These are phyloP conservation scores for Cacoxenus indagator DNA, from an alignment of 2,888 invertebrate genomes.

Conservation along the genomic window DNA sequence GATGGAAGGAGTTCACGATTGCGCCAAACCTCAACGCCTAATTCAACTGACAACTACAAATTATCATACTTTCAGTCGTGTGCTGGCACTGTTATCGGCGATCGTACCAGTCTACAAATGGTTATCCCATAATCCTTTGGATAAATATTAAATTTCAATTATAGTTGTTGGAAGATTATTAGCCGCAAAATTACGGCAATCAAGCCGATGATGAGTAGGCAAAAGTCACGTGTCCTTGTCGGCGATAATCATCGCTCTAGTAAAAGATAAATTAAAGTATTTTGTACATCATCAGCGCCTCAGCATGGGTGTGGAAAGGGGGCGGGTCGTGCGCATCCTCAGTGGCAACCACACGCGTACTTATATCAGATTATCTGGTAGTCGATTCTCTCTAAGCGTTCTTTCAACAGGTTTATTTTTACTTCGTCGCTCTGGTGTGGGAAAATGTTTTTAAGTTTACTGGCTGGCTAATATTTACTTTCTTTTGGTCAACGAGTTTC, in stretches of 20 bases:
- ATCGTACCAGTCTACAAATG: constrained; percentile 45
- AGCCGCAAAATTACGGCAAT: constrained; percentile 36
- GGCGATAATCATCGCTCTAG: constrained; percentile 27
- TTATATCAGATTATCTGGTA: constrained; percentile 55
- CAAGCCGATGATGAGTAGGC: not conserved
- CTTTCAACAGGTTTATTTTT: constrained; percentile 53
- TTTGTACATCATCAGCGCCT: constrained; percentile 12
- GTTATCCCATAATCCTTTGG: constrained; percentile 65
- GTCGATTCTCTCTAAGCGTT: constrained; percentile 36
- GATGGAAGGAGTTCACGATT: not conserved
- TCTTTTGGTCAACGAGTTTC: not conserved
- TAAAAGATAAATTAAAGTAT: constrained; percentile 46
- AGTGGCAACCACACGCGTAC: constrained; percentile 46
- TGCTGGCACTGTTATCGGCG: not conserved
- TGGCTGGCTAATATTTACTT: not conserved
- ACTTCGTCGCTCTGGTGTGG: constrained; percentile 44
- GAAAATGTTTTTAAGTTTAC: constrained; percentile 39
- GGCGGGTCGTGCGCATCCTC: constrained; percentile 32
- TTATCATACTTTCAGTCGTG: not conserved
- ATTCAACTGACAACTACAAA: not conserved
- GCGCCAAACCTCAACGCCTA: not conserved
- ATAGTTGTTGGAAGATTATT: constrained; percentile 63
- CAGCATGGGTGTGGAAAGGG: constrained; percentile 36
- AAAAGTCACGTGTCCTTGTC: constrained; percentile 53
- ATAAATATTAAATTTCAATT: constrained; percentile 71